These are phyloP conservation scores for Thalpophila matura DNA, from an alignment of 2,888 invertebrate genomes.

Conservation along the genomic window DNA sequence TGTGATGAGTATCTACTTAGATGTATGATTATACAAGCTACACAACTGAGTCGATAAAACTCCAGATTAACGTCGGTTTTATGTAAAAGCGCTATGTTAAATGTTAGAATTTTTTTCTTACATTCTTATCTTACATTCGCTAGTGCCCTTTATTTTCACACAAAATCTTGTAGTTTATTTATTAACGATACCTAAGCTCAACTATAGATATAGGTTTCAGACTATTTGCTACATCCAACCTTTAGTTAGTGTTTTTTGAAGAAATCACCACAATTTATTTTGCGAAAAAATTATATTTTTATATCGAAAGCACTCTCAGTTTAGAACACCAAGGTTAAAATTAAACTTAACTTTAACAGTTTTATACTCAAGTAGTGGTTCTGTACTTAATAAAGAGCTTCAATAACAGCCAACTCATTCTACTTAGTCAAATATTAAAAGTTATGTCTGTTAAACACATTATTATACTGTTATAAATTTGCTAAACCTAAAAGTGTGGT, in stretches of 20 bases:
- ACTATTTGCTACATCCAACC: constrained; percentile 37
- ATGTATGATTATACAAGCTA: constrained; percentile 25
- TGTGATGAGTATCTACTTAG: constrained; percentile 26
- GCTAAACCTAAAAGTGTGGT: constrained; percentile 37
- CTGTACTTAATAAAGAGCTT: constrained; percentile 37
- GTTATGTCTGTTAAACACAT: constrained; percentile 45
- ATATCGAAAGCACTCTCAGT: constrained; percentile 30
- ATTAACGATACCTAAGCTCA: constrained; percentile 33
- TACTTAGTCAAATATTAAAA: constrained; percentile 54
- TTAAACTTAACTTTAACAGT: constrained; percentile 22
- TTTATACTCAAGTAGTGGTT: constrained; percentile 34
- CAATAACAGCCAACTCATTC: constrained; percentile 30
- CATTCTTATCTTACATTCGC: constrained; percentile 10
- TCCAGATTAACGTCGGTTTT: constrained; percentile 22
- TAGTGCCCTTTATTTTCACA: constrained; percentile 13
- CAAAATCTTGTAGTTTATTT: constrained; percentile 9
- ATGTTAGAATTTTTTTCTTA: constrained; percentile 11
- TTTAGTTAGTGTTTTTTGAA: constrained; percentile 21
- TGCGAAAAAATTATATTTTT: constrained; percentile 55
- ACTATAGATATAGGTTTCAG: constrained; percentile 60
- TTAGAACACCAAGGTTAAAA: constrained; percentile 14
- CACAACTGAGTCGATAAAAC: constrained; percentile 33
- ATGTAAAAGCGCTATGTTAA: constrained; percentile 2
- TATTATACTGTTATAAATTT: constrained; percentile 48
- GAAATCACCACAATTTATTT: constrained; percentile 35